Base-by-base conservation (phyloP, 2,888 invertebrate genomes). In the Nomada ruficornis region DNA sequence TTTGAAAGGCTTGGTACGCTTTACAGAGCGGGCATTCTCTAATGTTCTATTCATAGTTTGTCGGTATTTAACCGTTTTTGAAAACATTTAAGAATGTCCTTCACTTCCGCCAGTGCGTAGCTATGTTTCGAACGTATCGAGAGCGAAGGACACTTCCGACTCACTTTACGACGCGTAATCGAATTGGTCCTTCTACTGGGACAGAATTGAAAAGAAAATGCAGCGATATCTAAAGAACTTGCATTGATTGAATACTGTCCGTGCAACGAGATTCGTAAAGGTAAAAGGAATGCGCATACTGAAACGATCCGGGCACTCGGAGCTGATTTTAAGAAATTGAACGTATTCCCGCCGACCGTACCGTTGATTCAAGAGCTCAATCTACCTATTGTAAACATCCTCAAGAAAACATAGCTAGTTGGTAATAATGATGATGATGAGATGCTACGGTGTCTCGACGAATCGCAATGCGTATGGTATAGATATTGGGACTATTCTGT, bases 311-410 rank as follows among this genome's bases (percentile, higher is more conserved):
- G 87, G 80, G 79, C 87, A 86, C 87, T 85, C 83, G 85, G 77
- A 62, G 52, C 65, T 77, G 81, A 65, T 73, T 50, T 72, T 73
- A 88, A 85, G 77, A 63, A 77, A 69, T 85, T 60, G 76, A 68
- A 83, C 79, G 55, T 88, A 85, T 75, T 87, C 79, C 83, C 82
- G 82, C 86, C 44, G 70, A 85, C 84, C 86, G 82, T 89, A 87
- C 77, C 89, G 87, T 86, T 89, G 85, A 88, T 88, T 89, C 82
- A 77, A 80, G 84, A 91, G 91, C 89, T 90, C 90, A 91, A 89
- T 86, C 76, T 88, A 88, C 89, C 86, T 90, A 88, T 82, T 84
- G 77, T 86, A 86, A 83, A 85, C 73, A 84, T 85, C 87, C 82
- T 86, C 86, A 82, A 77, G 67, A 79, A 81, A 83, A 86, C 69